Percentiles rank a stretch among this genome's conserved stretches.
These are phyloP conservation scores for Coreoperca whiteheadi DNA, from an alignment of 2,113 vertebrate species.

Conservation along the genomic window DNA sequence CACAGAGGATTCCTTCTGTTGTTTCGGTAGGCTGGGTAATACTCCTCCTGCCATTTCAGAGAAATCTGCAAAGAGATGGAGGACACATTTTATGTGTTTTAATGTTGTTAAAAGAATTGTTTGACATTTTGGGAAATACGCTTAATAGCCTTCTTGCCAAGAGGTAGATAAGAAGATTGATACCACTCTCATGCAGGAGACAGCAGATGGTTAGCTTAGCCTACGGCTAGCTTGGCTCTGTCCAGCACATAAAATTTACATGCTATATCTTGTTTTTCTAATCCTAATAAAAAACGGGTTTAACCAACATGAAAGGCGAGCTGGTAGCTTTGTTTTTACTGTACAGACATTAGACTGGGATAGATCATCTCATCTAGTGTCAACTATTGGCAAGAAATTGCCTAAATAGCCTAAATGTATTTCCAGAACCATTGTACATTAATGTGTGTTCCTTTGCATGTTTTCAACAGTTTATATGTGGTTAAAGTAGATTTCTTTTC, in stretches of 20 bases:
- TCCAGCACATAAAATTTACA: neutral
- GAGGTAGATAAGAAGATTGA: neutral
- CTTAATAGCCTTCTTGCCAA: neutral
- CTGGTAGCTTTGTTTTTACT: neutral
- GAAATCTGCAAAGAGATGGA: neutral
- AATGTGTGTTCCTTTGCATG: no score
- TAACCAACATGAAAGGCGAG: neutral
- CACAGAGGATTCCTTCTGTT: conserved; percentile 54
- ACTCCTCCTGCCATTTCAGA: conserved; percentile 20
- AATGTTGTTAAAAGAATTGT: neutral
- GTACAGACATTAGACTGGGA: neutral
- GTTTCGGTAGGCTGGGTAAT: conserved; percentile 14
- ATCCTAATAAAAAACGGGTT: neutral
- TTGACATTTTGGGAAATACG: neutral
- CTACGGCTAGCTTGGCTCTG: neutral
- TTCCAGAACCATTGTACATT: no score
- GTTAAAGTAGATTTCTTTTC: no score
- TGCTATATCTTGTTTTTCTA: neutral
- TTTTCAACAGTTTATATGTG: no score
- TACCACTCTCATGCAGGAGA: neutral
- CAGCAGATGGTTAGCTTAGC: neutral
- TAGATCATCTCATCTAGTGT: no score
- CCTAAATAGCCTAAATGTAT: no score
- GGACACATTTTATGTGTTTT: neutral
- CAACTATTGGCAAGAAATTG: no score